Evolutionary conservation across 2,113 vertebrate species (phyloP), one percentile per base, ranked within the genome.

Genomic region (Chionodraco myersi): DNA sequence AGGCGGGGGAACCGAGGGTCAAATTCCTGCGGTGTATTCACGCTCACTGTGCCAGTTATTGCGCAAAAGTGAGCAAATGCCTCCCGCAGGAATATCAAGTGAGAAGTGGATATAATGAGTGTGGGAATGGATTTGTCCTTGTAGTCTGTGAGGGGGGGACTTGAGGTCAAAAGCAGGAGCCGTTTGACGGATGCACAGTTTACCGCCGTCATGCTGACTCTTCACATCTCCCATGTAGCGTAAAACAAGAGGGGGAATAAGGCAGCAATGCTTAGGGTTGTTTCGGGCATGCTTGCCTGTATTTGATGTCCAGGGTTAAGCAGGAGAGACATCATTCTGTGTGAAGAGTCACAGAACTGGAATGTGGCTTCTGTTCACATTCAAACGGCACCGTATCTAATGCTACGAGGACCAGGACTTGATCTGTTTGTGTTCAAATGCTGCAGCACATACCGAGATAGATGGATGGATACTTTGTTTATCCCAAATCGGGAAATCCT

Each of bases 11-110:
- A n/a, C 10, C 47, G 65, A 13, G 85, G 85, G 84, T 68, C 80
- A 62, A 56, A 91, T 88, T 90, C 86, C 84, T 91, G 72, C 4
- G 15, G 88, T 61, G 61, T 84, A 72, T 80, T 82, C 86, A 82
- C 47, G 57, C 88, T 87, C 56, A 3, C 83, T 73, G 83, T 78
- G 83, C 80, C 72, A 80, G 83, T 88, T 86, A 82, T 85, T 89
- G 75, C 52, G 30, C 70, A 86, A 63, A 85, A 79, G 75, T 44
- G 65, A 84, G 64, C 51, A 41, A 79, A 75, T 61, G 41, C 70
- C 64, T 79, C 75, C 75, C 0, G 56, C 49, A 34, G 70, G 57
- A 65, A 63, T 53, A 69, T 66, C 0, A 13, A 53, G 41, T 54
- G 62, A 62, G 48, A 59, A 11, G 54, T 36, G 12, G 71, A 66